Evolutionary conservation across 1,140 invertebrate genomes (phyloP).

Genomic region (Plutomurus gul): DNA sequence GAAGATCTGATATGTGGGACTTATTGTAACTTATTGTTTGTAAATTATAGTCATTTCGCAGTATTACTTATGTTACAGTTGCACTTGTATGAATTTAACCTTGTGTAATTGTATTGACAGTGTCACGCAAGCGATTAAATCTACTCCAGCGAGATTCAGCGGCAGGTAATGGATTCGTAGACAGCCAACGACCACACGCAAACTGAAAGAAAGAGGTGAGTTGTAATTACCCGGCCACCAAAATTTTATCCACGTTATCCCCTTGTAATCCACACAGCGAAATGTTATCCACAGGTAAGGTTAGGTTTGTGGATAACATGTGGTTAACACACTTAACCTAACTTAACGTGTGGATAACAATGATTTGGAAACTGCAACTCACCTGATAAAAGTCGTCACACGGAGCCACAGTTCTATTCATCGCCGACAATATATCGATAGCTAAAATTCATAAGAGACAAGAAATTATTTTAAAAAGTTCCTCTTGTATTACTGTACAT

Average conservation of each 20-base stretch:
- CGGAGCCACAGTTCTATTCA: conserved; percentile 60
- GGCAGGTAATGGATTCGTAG: conserved; percentile 76
- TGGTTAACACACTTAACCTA: no score
- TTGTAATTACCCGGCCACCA: no score
- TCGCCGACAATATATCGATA: conserved; percentile 56
- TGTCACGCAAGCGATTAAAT: conserved; percentile 47
- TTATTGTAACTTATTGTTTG: background rate
- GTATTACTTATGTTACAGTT: background rate
- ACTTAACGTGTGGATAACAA: no score
- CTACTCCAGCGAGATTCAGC: conserved; percentile 42
- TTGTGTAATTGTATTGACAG: conserved; percentile 46
- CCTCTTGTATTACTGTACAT: background rate
- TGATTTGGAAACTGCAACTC: no score
- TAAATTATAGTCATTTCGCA: background rate
- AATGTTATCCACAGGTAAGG: no score
- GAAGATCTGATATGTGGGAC: background rate
- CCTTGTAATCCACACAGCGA: no score
- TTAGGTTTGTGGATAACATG: no score
- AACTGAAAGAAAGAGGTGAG: no score
- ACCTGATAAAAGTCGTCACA: conserved; percentile 67
- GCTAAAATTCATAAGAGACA: conserved; percentile 47
- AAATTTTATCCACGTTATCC: no score
- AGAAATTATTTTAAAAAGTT: background rate
- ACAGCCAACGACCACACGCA: conserved; percentile 85
- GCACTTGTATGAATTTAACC: conserved; percentile 31